Conservation (phyloP, 2,797 vertebrate species). For the Lophotriccus pileatus region DNA sequence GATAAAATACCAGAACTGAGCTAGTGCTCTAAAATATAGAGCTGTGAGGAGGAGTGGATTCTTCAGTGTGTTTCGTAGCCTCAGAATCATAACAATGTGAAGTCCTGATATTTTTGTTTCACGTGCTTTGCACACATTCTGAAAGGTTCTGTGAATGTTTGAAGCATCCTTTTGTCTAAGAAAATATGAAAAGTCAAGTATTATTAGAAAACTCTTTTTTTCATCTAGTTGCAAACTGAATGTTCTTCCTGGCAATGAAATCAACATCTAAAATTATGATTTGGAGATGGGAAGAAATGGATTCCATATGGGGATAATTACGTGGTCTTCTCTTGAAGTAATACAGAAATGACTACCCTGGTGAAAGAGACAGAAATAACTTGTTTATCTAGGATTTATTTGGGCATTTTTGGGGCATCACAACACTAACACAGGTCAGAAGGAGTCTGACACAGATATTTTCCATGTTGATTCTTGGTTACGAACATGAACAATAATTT, state of each 20-base stretch:
- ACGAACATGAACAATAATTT: background rate
- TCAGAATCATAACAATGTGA: background rate
- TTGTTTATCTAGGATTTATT: conserved; percentile 51
- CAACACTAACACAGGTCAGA: background rate
- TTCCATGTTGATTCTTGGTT: conserved; percentile 15
- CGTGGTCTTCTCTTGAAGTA: conserved; percentile 1
- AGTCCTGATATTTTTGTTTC: background rate
- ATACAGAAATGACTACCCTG: conserved; percentile 26
- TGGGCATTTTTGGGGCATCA: conserved; percentile 29
- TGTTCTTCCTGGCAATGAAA: conserved; percentile 21
- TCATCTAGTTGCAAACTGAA: background rate
- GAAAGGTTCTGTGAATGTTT: background rate
- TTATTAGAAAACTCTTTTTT: conserved; percentile 31
- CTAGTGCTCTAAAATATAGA: background rate
- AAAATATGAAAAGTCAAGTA: background rate
- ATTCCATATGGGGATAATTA: conserved; percentile 40
- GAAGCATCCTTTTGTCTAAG: background rate
- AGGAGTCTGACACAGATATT: background rate
- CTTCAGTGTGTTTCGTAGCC: background rate
- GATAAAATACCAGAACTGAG: background rate
- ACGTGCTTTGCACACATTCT: background rate
- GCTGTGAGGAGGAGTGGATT: background rate
- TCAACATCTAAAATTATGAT: conserved; percentile 13
- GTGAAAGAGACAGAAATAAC: conserved; percentile 26
- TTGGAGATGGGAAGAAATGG: background rate